Base-by-base conservation (phyloP, 1,140 invertebrate species). In the Araneus ventricosus region DNA sequence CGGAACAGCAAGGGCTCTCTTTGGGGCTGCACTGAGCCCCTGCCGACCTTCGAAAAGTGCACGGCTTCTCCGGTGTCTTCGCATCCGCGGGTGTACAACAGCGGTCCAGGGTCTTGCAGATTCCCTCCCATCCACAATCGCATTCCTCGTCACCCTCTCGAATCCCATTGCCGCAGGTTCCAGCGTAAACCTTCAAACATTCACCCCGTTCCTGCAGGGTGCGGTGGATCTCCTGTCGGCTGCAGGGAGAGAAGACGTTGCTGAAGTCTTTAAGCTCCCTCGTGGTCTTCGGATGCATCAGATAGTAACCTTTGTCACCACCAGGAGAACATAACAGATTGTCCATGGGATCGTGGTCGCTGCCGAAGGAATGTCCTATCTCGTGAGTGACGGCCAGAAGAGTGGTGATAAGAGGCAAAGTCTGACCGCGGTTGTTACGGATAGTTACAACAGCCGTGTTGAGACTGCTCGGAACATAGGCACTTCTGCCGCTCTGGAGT, bases 361-460 rank as follows among this genome's bases (percentile, higher is more conserved):
- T 93, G 22, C 92, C 92, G 30, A 93, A 93, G 0, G 57, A 79
- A 30, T 93, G 92, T 1, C 85, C 92, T 34, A 93, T 79, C 41
- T 93, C 85, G 20, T 93, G 92, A 2, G 63, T n/a, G 20, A 92
- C 6, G 34, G 84, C 59, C 24, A 86, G 34, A 5, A 87, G 10
- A 17, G 82, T 86, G 1, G 75, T 87, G 8, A 75, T 39, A 14
- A 92, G 57, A 24, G 90, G 82, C 8, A 86, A 34, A 8, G 17
- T 24, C 27, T 75, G 22, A 17, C 37, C 10, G 2, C 37, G 2
- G 2, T 39, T 5, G 30, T 30, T n/a, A 24, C 20, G 14, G 22
- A 92, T 79, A 8, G 82, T 92, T n/a, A 86, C 52, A 5, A 79
- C 90, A 0, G 39, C 90, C 7, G 90, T 92, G 17, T 92, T 92